Conservation (phyloP, 2,888 invertebrate genomes). For the Acronicta leporina region DNA sequence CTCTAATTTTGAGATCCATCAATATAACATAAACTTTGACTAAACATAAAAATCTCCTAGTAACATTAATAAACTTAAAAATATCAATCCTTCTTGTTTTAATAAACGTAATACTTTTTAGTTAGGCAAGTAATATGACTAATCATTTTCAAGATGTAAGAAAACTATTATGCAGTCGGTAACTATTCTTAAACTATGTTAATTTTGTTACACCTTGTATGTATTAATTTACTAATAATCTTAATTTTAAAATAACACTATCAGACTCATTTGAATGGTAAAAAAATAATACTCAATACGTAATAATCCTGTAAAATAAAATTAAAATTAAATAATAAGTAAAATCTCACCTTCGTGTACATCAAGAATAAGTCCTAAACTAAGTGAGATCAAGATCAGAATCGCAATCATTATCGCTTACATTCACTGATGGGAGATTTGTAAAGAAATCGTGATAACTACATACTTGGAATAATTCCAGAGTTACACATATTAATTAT, state of each 20-base stretch:
- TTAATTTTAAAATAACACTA: conserved; percentile 5
- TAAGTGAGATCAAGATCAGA: too few relatives aligned
- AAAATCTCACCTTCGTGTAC: too few relatives aligned
- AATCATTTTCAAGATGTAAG: background rate
- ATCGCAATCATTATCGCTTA: too few relatives aligned
- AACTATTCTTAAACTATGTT: too few relatives aligned
- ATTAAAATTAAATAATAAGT: too few relatives aligned
- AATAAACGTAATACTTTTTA: conserved; percentile 1
- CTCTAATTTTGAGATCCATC: conserved; percentile 1
- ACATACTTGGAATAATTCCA: too few relatives aligned
- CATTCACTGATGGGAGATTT: too few relatives aligned
- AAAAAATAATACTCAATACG: background rate
- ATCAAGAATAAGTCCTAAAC: too few relatives aligned
- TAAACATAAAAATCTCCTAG: conserved; percentile 1
- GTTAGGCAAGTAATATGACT: conserved; percentile 2
- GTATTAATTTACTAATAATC: background rate
- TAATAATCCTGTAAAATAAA: too few relatives aligned
- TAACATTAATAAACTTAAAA: conserved; percentile 1
- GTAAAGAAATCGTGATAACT: too few relatives aligned
- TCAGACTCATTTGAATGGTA: conserved; percentile 1
- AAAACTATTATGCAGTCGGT: conserved; percentile 3
- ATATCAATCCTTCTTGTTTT: conserved; percentile 3
- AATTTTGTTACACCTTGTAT: too few relatives aligned
- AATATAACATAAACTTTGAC: conserved; percentile 1
- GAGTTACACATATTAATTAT: too few relatives aligned